These are phyloP conservation scores for Apamea anceps DNA, from an alignment of 2,888 invertebrate species.

Conservation along the genomic window DNA sequence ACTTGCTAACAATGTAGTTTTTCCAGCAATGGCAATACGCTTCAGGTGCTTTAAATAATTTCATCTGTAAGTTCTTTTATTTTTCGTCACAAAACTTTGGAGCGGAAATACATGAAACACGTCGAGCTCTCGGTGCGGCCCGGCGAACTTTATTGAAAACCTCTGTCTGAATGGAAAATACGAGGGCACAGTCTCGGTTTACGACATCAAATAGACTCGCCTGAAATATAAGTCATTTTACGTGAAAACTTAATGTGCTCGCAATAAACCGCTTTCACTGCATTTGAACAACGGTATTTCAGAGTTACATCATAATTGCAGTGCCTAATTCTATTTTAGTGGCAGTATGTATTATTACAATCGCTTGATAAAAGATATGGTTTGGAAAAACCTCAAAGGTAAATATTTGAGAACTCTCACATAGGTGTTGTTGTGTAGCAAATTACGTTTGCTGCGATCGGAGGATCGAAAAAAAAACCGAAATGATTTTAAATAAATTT, in stretches of 20 bases:
- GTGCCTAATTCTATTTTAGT: neutral
- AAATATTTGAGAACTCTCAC: slow-evolving; percentile 16
- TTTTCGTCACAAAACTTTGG: slow-evolving; percentile 38
- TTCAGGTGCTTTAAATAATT: slow-evolving; percentile 32
- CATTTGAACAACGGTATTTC: slow-evolving; percentile 12
- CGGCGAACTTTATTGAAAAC: slow-evolving; percentile 74
- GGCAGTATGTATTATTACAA: neutral
- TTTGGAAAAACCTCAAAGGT: slow-evolving; percentile 31
- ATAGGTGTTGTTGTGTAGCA: slow-evolving; percentile 9
- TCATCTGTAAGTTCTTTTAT: slow-evolving; percentile 36
- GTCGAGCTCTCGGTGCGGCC: slow-evolving; percentile 30
- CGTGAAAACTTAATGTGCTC: slow-evolving; percentile 34
- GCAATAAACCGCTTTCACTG: slow-evolving; percentile 30
- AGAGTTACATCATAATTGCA: slow-evolving; percentile 13
- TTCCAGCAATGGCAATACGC: neutral
- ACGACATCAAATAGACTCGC: slow-evolving; percentile 61
- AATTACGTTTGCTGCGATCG: too few relatives aligned
- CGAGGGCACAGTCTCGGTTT: slow-evolving; percentile 60
- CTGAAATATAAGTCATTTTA: slow-evolving; percentile 48
- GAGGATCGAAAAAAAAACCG: too few relatives aligned
- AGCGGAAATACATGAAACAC: slow-evolving; percentile 61
- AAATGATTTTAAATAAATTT: too few relatives aligned
- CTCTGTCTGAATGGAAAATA: slow-evolving; percentile 70
- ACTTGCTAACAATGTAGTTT: slow-evolving; percentile 36
- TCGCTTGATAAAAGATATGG: slow-evolving; percentile 9